These are phyloP conservation scores for Scaptomyza graminum DNA, from an alignment of 1,140 invertebrate species.

Conservation along the genomic window DNA sequence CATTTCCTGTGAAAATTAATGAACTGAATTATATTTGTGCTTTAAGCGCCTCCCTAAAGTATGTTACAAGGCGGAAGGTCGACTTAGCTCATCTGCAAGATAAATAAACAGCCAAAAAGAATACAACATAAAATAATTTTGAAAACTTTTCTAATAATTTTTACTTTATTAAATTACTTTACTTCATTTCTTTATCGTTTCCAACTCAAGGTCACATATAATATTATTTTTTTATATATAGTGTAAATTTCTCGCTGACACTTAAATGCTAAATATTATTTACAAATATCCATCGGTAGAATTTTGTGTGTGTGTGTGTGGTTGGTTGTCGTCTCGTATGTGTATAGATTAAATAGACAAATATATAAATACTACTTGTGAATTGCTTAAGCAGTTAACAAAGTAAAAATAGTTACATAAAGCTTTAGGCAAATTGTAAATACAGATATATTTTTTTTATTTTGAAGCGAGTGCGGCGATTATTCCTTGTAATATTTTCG, in stretches of 20 bases:
- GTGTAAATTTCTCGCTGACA: constrained; percentile 58
- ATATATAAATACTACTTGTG: constrained; percentile 27
- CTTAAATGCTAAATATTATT: constrained; percentile 68
- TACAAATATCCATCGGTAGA: constrained; percentile 67
- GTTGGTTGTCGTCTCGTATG: constrained; percentile 20
- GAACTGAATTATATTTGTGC: not conserved
- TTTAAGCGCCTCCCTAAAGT: not conserved
- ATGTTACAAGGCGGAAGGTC: not conserved
- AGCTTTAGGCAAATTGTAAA: constrained; percentile 29
- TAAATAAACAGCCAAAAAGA: not conserved
- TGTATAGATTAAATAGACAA: constrained; percentile 15
- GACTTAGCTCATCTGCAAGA: not conserved
- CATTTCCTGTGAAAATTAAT: too few species aligned
- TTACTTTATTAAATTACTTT: constrained; percentile 17
- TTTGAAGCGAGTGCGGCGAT: constrained; percentile 65
- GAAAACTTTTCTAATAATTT: constrained; percentile 30
- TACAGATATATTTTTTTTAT: constrained; percentile 44
- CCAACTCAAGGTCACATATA: constrained; percentile 67
- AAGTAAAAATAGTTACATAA: constrained; percentile 31
- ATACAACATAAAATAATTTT: constrained; percentile 6
- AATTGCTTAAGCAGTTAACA: constrained; percentile 30
- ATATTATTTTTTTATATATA: constrained; percentile 32
- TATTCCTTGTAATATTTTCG: constrained; percentile 22
- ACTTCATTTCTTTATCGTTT: constrained; percentile 28
- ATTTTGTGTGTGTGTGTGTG: constrained; percentile 17